Evolutionary conservation across 2,113 vertebrate species (phyloP).

Genomic region (Chitala chitala): DNA sequence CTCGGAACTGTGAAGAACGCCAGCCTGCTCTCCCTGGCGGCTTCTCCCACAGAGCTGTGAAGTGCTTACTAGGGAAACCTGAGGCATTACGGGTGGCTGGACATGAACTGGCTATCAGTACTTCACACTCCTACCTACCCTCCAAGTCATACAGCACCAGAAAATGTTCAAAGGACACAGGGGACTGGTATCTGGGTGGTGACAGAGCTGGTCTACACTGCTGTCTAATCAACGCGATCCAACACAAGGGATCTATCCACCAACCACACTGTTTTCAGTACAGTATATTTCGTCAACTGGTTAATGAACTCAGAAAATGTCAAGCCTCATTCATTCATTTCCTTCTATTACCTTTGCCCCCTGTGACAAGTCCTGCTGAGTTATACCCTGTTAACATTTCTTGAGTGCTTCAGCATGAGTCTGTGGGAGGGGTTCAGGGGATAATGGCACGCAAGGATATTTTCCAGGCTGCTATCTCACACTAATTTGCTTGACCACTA

Average conservation of each 20-base stretch:
- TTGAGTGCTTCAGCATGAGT: conserved; percentile 2
- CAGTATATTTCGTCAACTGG: background rate
- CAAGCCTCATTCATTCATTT: conserved; percentile 6
- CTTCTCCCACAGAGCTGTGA: background rate
- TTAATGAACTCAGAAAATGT: conserved; percentile 9
- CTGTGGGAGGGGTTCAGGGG: background rate
- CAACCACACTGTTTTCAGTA: background rate
- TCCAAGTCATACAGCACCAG: background rate
- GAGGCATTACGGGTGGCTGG: background rate
- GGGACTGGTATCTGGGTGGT: background rate
- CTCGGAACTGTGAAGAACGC: background rate
- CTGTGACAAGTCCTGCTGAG: background rate
- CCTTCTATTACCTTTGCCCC: background rate
- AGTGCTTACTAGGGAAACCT: conserved; percentile 12
- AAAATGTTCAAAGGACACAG: too few relatives aligned
- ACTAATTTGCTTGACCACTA: background rate
- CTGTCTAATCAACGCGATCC: background rate
- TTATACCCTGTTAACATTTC: background rate
- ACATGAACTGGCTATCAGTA: background rate
- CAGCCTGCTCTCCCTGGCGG: background rate
- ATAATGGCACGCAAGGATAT: background rate
- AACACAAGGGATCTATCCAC: background rate
- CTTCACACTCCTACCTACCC: background rate
- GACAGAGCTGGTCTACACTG: background rate
- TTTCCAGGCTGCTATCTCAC: background rate